Evolutionary conservation across 2,797 vertebrate genomes (phyloP).

Genomic region (Smutsia gigantea): DNA sequence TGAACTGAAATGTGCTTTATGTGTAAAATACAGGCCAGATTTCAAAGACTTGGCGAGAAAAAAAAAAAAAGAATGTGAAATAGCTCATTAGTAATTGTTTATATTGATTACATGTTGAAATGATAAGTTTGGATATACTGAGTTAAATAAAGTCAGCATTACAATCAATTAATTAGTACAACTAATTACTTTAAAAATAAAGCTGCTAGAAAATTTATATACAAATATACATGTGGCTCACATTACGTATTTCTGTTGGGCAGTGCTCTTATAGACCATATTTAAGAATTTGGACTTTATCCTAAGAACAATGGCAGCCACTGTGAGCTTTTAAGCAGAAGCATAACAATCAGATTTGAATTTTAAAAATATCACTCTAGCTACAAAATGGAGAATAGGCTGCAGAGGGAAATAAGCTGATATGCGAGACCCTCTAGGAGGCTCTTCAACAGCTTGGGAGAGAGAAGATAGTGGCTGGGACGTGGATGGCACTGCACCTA

Average conservation of each 20-base stretch:
- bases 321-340: neutral
- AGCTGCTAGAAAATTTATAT: neutral
- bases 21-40: neutral
- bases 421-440: neutral
- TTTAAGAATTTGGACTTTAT: neutral
- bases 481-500: neutral
- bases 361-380: neutral
- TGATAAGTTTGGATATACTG: neutral
- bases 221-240: neutral
- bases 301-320: neutral
- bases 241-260: neutral
- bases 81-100: conserved; percentile 7
- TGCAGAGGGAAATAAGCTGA: neutral
- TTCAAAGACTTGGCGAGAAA: neutral
- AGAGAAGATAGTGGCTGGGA: neutral
- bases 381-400: neutral
- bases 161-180: conserved; percentile 18
- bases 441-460: neutral
- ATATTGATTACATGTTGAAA: conserved; percentile 7
- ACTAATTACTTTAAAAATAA: conserved; percentile 41
- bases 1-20: neutral
- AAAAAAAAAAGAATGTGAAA: neutral
- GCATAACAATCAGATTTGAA: neutral
- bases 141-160: conserved; percentile 45
- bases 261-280: neutral